phyloP scores from a whole-genome alignment of 2,888 invertebrate genomes.

The Prosapia bicincta region DNA sequence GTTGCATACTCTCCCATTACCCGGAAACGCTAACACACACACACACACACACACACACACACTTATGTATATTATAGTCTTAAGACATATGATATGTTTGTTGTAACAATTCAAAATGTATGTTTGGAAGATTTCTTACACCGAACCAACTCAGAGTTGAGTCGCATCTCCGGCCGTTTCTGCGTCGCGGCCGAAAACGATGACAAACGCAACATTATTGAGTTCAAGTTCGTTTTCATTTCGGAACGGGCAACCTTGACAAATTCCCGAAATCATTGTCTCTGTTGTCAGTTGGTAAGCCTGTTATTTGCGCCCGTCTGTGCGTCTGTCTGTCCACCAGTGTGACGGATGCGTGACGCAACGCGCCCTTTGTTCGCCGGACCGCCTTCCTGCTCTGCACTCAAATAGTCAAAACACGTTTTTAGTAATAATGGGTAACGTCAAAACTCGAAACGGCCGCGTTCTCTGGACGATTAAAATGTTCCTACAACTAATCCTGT shows the following conservation, averaged over 20 bases:
- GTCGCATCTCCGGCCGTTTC: too few relatives aligned
- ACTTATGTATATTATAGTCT: too few relatives aligned
- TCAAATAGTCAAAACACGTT: neutral
- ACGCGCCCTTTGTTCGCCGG: neutral
- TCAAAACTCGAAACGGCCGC: neutral
- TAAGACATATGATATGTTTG: neutral
- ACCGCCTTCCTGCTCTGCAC: neutral
- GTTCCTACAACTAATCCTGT: neutral
- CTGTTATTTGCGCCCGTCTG: slow-evolving; percentile 19
- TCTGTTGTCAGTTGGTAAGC: neutral
- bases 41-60: too few relatives aligned
- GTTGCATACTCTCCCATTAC: too few relatives aligned
- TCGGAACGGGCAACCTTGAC: neutral
- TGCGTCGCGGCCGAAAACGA: too few relatives aligned
- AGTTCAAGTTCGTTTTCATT: neutral
- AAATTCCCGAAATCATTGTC: neutral
- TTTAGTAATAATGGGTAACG: neutral
- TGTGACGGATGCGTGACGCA: slow-evolving; percentile 14
- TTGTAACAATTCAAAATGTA: neutral
- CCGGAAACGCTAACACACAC: too few relatives aligned
- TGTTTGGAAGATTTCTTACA: neutral
- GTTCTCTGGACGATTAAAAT: neutral
- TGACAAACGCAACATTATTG: neutral
- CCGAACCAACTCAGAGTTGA: too few relatives aligned
- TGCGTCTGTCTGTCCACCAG: slow-evolving; percentile 5